Evolutionary conservation across 2,888 invertebrate species (phyloP), one percentile per base, ranked within the genome.

Genomic region (Eupeodes latifasciatus): DNA sequence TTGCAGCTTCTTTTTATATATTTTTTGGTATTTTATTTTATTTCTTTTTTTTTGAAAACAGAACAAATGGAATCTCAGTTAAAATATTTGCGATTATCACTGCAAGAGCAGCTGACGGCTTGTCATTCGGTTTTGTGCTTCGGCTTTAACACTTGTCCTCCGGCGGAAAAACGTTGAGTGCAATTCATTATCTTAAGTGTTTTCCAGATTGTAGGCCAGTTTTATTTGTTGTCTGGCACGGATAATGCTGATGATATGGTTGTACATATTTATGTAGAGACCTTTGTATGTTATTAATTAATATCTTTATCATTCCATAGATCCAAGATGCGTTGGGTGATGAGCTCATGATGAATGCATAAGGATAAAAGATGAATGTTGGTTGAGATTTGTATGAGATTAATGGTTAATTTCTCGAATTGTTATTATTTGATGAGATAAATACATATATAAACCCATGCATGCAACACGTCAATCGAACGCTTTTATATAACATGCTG

Each of bases 151-250:
- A 57, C 49, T 40, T 14, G 49, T 27, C 40, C 19, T 62, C 36
- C 11, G 27, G 27, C 27, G 47, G 71, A 66, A 77, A 64, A 55
- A 62, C 74, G 59, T 85, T 74, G 36, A 81, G 66, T 81, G 79
- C 86, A 86, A 86, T 86, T 86, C 86, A 86, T 86, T 86, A 86
- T 83, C 86, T 86, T 86, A 83, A 86, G 86, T 86, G 86, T 79
- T 72, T 55, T 66, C 36, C 83, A 71, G 78, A 79, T 75, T 83
- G 82, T 19, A 66, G 69, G 59, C 53, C 64, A 69, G 69, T 59
- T 40, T 47, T 72, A 62, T 75, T 86, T 64, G 59, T 62, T 27
- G 57, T 69, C 79, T 75, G 71, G 64, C 64, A 62, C 34, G 40
- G 12, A 66, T 62, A 71, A 77, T 62, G 71, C 61, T 69, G 69